A percentile compares a stretch with the other conserved stretches of the same genome.
Conservation (phyloP, 2,113 vertebrate genomes). For the Corydoras sp. region DNA sequence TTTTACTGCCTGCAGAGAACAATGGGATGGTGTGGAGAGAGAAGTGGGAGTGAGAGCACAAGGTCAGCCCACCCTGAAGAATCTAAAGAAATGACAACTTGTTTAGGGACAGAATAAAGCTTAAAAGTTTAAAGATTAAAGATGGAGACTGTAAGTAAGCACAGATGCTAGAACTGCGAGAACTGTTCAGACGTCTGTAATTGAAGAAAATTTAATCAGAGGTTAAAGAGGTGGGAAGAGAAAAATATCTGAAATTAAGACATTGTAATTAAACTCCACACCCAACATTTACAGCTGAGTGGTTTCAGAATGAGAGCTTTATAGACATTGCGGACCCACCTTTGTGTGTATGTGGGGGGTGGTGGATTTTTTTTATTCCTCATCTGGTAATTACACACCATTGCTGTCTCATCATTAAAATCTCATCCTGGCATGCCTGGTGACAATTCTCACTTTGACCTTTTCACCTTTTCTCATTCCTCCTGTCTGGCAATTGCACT, state of each 20-base stretch:
- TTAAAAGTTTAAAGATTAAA: neutral
- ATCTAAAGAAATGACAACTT: conserved; percentile 15
- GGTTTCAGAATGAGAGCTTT: neutral
- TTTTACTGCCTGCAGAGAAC: conserved; percentile 19
- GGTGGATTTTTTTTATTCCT: conserved; percentile 18
- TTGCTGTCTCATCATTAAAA: conserved; percentile 12
- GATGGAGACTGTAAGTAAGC: neutral
- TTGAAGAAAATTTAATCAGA: conserved; percentile 17
- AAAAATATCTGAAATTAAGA: conserved; percentile 33
- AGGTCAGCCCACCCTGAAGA: conserved; percentile 26
- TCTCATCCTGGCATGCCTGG: conserved; percentile 18
- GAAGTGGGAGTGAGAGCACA: conserved; percentile 14
- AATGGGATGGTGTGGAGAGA: conserved; percentile 21
- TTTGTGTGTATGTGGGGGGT: conserved; percentile 18
- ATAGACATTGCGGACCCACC: neutral
- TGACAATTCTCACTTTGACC: conserved; percentile 23
- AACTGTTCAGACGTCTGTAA: neutral
- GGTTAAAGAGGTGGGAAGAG: conserved; percentile 1
- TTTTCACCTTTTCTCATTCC: conserved; percentile 28
- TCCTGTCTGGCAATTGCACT: conserved; percentile 8
- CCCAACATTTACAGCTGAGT: conserved; percentile 10
- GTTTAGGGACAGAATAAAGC: neutral
- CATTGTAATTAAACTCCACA: conserved; percentile 1
- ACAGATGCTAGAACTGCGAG: neutral
- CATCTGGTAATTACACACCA: conserved; percentile 24